phyloP scores from a whole-genome alignment of 1,140 invertebrate genomes.

The Trichoplusia ni region DNA sequence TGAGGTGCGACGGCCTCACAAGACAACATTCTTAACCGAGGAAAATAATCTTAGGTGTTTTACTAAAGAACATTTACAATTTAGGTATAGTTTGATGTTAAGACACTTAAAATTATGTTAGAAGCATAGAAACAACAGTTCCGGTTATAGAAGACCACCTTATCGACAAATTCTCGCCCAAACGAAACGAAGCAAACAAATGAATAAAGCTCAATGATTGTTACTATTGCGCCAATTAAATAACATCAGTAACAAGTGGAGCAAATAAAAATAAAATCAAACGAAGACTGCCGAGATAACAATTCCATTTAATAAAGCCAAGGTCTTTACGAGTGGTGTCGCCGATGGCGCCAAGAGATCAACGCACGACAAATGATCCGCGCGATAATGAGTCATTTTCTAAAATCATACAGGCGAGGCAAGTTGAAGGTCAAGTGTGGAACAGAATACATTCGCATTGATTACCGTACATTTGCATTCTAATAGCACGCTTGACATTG shows the following conservation, averaged over 20 bases:
- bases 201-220: slow-evolving; percentile 9
- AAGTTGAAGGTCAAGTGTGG: slow-evolving; percentile 21
- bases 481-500: slow-evolving; percentile 19
- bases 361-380: slow-evolving; percentile 28
- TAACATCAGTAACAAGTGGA: slow-evolving; percentile 12
- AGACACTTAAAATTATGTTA: no score
- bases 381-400: slow-evolving; percentile 23
- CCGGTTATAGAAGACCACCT: not conserved
- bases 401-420: not conserved
- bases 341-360: slow-evolving; percentile 33
- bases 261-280: slow-evolving; percentile 24
- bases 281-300: not conserved
- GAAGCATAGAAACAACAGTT: not conserved
- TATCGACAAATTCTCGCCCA: slow-evolving; percentile 12
- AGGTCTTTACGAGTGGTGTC: slow-evolving; percentile 9
- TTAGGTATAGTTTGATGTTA: no score
- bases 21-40: no score
- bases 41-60: no score
- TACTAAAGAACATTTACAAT: no score
- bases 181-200: slow-evolving; percentile 7
- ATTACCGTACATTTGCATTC: slow-evolving; percentile 35
- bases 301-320: slow-evolving; percentile 19
- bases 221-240: slow-evolving; percentile 21
- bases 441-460: slow-evolving; percentile 33
- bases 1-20: no score